Evolutionary conservation across 2,888 invertebrate genomes (phyloP).

Genomic region (Tipula confusa): DNA sequence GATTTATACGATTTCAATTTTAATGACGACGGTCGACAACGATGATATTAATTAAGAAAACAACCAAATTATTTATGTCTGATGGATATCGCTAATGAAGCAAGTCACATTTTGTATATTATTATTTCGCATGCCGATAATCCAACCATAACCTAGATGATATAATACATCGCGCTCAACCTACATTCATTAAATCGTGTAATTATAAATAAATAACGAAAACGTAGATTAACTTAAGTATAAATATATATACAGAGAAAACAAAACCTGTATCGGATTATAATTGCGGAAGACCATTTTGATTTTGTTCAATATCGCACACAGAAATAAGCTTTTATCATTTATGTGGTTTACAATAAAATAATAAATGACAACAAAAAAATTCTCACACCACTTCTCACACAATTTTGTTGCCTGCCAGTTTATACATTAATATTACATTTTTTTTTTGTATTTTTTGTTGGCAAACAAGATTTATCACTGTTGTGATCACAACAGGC

Average conservation of each 20-base stretch:
- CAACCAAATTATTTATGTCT: not conserved
- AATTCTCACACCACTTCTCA: not conserved
- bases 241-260: too few relatives aligned
- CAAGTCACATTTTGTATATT: not conserved
- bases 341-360: not conserved
- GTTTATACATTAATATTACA: not conserved
- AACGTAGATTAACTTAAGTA: not conserved
- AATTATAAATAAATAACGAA: not conserved
- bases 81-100: not conserved
- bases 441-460: too few relatives aligned
- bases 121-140: not conserved
- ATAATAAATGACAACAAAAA: not conserved
- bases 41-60: not conserved
- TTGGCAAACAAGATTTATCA: conserved; percentile 6
- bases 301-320: not conserved
- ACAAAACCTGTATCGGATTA: not conserved
- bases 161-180: too few relatives aligned
- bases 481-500: conserved; percentile 25
- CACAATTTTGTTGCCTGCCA: not conserved
- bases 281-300: not conserved
- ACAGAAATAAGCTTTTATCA: conserved; percentile 15
- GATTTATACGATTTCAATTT: not conserved
- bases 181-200: not conserved
- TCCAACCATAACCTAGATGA: not conserved
- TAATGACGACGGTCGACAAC: not conserved